phyloP scores from a whole-genome alignment of 2,113 vertebrate genomes.

The Chunga burmeisteri region DNA sequence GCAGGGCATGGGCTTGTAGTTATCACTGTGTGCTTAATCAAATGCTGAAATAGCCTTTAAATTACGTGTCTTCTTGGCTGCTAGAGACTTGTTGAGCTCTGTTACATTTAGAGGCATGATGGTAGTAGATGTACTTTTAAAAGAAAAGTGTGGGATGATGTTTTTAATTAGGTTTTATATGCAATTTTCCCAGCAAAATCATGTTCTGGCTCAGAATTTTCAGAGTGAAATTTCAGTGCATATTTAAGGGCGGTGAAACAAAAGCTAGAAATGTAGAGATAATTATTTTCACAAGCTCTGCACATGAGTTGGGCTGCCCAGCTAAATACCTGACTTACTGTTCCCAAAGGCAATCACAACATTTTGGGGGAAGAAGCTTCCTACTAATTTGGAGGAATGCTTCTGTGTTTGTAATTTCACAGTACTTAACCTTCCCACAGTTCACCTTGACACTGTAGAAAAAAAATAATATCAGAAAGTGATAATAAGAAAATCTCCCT shows the following conservation, averaged over 20 bases:
- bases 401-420: background rate
- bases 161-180: constrained; percentile 49
- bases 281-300: constrained; percentile 20
- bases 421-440: background rate
- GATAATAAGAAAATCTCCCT: background rate
- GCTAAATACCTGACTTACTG: background rate
- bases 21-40: constrained; percentile 54
- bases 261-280: constrained; percentile 18
- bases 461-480: background rate
- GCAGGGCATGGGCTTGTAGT: constrained; percentile 50
- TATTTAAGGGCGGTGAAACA: background rate
- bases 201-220: constrained; percentile 49
- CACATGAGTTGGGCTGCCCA: background rate
- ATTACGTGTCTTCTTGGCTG: constrained; percentile 27
- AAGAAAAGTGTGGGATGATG: constrained; percentile 48
- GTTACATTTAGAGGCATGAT: constrained; percentile 13
- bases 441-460: background rate
- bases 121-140: constrained; percentile 57
- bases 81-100: constrained; percentile 51
- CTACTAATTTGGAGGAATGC: background rate
- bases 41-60: constrained; percentile 56
- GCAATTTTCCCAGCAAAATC: constrained; percentile 43
- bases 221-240: background rate
- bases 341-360: background rate
- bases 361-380: background rate